A percentile compares a stretch with the other conserved stretches of the same genome.
Conservation (phyloP, 2,888 invertebrate species). For the Leistus spinibarbis region DNA sequence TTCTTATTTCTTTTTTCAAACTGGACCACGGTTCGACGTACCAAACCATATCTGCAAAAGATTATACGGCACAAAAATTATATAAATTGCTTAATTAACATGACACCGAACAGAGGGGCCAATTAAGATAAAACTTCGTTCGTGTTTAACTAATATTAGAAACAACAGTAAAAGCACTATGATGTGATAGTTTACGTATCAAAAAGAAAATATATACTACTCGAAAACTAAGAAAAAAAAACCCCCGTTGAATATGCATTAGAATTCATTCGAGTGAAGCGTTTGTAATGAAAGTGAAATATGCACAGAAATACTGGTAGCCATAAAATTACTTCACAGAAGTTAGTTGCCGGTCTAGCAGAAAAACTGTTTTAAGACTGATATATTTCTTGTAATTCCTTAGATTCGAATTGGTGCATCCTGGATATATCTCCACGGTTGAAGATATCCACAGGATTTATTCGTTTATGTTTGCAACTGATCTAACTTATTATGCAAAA, state of each 20-base stretch:
- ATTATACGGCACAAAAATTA: conserved; percentile 19
- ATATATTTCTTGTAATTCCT: not conserved
- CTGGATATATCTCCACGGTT: not conserved
- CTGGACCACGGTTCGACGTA: not conserved
- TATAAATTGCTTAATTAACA: conserved; percentile 38
- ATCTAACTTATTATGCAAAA: not conserved
- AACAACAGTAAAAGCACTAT: conserved; percentile 1
- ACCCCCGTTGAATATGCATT: not conserved
- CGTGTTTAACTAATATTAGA: conserved; percentile 31
- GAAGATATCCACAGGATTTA: not conserved
- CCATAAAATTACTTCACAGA: not conserved
- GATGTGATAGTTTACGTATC: too few species aligned
- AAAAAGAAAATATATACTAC: not conserved
- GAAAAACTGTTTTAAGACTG: not conserved
- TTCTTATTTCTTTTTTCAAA: not conserved
- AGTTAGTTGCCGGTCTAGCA: not conserved
- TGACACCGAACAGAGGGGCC: conserved; percentile 33
- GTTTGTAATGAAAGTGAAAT: not conserved
- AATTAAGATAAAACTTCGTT: conserved; percentile 39
- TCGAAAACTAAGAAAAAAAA: not conserved
- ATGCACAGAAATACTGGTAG: not conserved
- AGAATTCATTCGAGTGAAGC: not conserved
- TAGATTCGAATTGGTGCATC: not conserved
- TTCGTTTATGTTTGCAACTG: not conserved
- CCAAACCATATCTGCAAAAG: not conserved